Base-by-base conservation (phyloP, 2,113 vertebrate species). In the Silurus meridionalis region DNA sequence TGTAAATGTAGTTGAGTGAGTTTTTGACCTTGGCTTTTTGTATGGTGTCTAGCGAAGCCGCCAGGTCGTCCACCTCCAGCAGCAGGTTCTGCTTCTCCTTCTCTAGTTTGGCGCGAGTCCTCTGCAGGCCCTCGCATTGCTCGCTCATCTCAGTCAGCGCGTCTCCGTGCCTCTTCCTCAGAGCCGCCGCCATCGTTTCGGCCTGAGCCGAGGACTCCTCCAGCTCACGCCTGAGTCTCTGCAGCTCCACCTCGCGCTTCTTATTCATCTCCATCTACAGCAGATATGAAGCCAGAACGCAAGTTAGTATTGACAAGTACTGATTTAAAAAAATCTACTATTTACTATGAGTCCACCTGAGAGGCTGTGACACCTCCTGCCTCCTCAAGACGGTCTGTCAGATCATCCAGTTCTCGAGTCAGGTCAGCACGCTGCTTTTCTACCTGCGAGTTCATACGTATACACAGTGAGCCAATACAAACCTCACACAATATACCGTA, bases 21-120 rank as follows among this genome's bases (percentile, higher is more conserved):
- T 28, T 80, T 86, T 87, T 81, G 66, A 95, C 94, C 95, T 95
- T 96, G 81, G 92, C 91, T 81, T 95, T 96, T 90, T 96, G 95
- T 86, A 95, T 90, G 6, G 83, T 93, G 64, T 95, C 95, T 67
- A 95, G 83, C 0, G 94, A 93, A 2, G 93, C 90, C 0, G 92
- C 80, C 81, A 96, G 89, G 74, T 95, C 94, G 0, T 96, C 95
- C 86, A 95, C 91, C 91, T 96, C 95, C 90, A 94, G 90, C 77
- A 93, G 93, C 89, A 96, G 91, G 84, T 89, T 94, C 87, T 95
- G 95, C 71, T 96, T 96, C 50, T 96, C 96, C 83, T 96, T 96
- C 89, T 96, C 96, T 89, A 95, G 93, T 17, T 95, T 96, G 89
- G 92, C 92, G 0, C 95, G 91, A 63, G 90, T 89, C 84, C 95